Evolutionary conservation across 2,888 invertebrate species (phyloP), one percentile per base, ranked within the genome.

Genomic region (Argyra leucocephala): DNA sequence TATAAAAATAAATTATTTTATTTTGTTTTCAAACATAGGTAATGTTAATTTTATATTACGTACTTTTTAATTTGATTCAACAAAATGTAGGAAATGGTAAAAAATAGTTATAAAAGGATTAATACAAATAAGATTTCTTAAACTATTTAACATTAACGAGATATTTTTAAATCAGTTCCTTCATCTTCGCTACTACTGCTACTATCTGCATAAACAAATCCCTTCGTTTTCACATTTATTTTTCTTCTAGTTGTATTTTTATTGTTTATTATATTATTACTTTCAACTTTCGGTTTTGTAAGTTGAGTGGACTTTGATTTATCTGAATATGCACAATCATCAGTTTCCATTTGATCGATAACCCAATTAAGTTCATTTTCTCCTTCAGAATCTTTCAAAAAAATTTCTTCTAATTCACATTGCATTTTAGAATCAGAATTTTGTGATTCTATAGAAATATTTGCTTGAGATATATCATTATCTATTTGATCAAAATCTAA

Each of bases 401-500:
- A 18, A 18, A 3, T 48, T 2, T 48, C 6, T 1, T 48, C 48
- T 48, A 15, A 9, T 15, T 9, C 15, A 3, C 5, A 18, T 48
- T 15, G 12, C 9, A 15, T n/a, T n/a, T 2, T 5, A 12, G 4
- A 5, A n/a, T 18, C n/a, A 18, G 48, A 2, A n/a, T 2, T 18
- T 18, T 48, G 48, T 31, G 62, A 31, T 2, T 1, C 7, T 15
- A 18, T 18, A n/a, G 60, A 61, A 23, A 31, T 36, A 48, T 63
- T 60, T 22, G n/a, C 10, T 60, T 63, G 22, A 12, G 63, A 4
- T 18, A 63, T 15, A 18, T 65, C 31, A 15, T 23, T 37, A 57
- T 65, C 67, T 23, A 67, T 48, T 7, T 64, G n/a, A 10, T 21
- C 18, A 57, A 64, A 66, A 60, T 67, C 66, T 15, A 67, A 22